phyloP scores from a whole-genome alignment of 2,888 invertebrate species.

The Cephalotes varians region DNA sequence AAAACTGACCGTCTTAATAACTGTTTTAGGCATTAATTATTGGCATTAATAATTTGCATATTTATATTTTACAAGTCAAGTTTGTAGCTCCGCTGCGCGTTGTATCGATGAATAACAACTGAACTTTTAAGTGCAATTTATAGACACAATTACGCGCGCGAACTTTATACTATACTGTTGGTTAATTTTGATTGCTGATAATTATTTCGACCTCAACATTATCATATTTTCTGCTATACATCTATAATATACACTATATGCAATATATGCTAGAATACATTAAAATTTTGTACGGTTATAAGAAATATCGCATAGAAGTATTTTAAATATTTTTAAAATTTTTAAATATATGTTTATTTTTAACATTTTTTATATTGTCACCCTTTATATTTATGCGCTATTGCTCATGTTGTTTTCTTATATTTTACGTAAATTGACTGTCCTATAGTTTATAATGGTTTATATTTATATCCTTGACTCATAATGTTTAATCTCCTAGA shows the following conservation, averaged over 20 bases:
- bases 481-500: too few species aligned
- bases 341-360: too few species aligned
- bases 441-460: too few species aligned
- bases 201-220: neutral
- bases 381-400: too few species aligned
- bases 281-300: neutral
- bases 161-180: constrained; percentile 7
- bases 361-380: too few species aligned
- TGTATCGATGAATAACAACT: neutral
- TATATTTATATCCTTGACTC: too few species aligned
- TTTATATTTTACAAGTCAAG: constrained; percentile 3
- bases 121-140: constrained; percentile 12
- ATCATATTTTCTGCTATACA: constrained; percentile 1
- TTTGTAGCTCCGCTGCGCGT: neutral
- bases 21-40: neutral
- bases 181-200: constrained; percentile 3
- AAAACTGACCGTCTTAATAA: too few species aligned
- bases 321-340: too few species aligned
- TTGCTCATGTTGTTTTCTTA: too few species aligned
- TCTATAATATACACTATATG: neutral
- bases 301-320: neutral
- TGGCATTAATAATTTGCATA: neutral
- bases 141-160: neutral
- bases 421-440: too few species aligned
- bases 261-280: neutral